Base-by-base conservation (phyloP, 2,888 invertebrate species). In the Pammene aurita region DNA sequence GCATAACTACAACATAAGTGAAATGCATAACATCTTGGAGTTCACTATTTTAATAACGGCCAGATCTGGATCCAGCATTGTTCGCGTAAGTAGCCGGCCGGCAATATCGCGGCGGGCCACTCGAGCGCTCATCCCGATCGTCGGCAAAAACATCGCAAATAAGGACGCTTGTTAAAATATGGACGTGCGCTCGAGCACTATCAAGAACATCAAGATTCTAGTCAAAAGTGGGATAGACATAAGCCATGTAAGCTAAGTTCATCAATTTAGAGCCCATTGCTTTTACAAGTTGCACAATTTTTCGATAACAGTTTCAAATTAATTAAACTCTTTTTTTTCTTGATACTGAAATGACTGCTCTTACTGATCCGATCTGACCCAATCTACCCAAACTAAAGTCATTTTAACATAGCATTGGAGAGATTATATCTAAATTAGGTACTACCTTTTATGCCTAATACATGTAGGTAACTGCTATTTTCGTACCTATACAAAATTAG, bases 71-170 rank as follows among this genome's bases (percentile, higher is more conserved):
- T 67, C 26, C 18, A 38, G 52, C 69, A 69, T 69, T 69, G 69
- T 69, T 64, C 54, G 44, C 7, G 54, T 42, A 58, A 69, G 69
- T 69, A 68, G 63, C 57, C 16, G 63, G 52, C 26, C 66, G 78
- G 83, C 82, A 84, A 84, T 89, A 88, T 88, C 85, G 84, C 80
- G 79, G 84, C 80, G 80, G 78, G 81, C 78, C 84, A 80, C 86
- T 88, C 78, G 79, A 84, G 81, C 74, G 77, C 84, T 86, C 84
- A 87, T 85, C 84, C 81, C 84, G 84, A 88, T 89, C 85, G 85
- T 79, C 79, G 79, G 80, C 52, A 78, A 79, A 83, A 83, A 82
- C 80, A 80, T 76, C 73, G 73, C 74, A 66, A 66, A 70, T 61
- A 61, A 57, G 61, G 55, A 54, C 63, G 62, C 68, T 68, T 58